phyloP scores from a whole-genome alignment of 2,797 vertebrate species.

The Botia almorhae region DNA sequence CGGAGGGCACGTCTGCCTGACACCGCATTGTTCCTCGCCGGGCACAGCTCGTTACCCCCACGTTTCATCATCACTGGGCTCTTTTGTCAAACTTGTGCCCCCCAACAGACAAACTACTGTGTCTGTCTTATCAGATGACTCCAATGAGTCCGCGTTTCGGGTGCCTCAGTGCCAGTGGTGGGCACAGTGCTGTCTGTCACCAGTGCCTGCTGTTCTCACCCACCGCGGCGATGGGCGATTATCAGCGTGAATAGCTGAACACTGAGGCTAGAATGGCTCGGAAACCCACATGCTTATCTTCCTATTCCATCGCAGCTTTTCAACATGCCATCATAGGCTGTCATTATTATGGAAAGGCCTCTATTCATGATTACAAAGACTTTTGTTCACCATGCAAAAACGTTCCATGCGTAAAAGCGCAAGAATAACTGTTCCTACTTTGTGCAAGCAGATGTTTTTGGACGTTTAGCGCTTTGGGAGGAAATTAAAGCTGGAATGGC shows the following conservation, averaged over 20 bases:
- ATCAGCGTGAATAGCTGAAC: conserved; percentile 34
- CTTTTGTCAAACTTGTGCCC: conserved; percentile 38
- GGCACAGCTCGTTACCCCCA: conserved; percentile 1
- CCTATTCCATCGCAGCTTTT: conserved; percentile 26
- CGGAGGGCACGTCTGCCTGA: not conserved
- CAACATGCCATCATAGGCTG: conserved; percentile 23
- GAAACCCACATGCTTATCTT: conserved; percentile 49
- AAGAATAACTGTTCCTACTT: no score
- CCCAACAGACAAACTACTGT: conserved; percentile 30
- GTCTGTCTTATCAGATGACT: conserved; percentile 46
- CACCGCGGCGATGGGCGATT: conserved; percentile 21
- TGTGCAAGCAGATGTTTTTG: conserved; percentile 11
- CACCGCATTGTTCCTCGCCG: not conserved
- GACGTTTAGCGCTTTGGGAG: conserved; percentile 1
- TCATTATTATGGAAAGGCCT: conserved; percentile 36
- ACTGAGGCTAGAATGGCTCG: conserved; percentile 5
- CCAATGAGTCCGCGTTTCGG: not conserved
- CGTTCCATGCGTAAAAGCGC: not conserved
- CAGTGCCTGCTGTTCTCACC: conserved; percentile 15
- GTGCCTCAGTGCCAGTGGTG: conserved; percentile 17
- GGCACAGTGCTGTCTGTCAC: not conserved
- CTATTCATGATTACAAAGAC: conserved; percentile 26
- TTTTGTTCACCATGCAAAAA: conserved; percentile 25
- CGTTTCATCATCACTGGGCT: conserved; percentile 29
- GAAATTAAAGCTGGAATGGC: not conserved